Conservation (phyloP, 2,888 invertebrate species). For the Agrypnus murinus region DNA sequence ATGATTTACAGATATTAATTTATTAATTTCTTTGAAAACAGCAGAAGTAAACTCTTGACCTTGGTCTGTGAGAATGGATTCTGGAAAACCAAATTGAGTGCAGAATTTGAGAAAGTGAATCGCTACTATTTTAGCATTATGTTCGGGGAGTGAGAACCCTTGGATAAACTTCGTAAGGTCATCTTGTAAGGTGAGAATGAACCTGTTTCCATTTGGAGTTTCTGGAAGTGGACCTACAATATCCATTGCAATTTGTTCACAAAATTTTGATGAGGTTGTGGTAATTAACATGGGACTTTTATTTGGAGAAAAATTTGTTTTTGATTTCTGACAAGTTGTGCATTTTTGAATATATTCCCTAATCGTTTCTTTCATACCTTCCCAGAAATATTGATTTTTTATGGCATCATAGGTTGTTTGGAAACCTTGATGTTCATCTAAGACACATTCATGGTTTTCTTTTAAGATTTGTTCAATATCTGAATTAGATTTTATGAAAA, state of each 20-base stretch:
- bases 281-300: constrained; percentile 14
- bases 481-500: neutral
- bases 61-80: neutral
- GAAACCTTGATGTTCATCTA: constrained; percentile 40
- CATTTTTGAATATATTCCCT: constrained; percentile 4
- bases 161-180: neutral
- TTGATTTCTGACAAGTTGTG: no score
- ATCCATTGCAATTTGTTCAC: constrained; percentile 8
- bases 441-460: constrained; percentile 29
- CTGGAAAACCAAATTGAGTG: constrained; percentile 10
- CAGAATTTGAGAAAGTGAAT: neutral
- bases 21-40: neutral
- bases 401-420: constrained; percentile 45
- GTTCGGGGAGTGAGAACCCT: no score
- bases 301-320: constrained; percentile 1
- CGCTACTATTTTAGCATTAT: neutral
- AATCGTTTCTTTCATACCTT: constrained; percentile 2
- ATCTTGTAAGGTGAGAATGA: constrained; percentile 59
- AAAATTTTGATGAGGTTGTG: constrained; percentile 17
- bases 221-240: constrained; percentile 62
- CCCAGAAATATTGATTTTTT: constrained; percentile 29
- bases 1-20: neutral
- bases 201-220: constrained; percentile 61
- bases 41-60: constrained; percentile 1
- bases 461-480: neutral